These are phyloP conservation scores for Centruroides vittatus DNA, from an alignment of 1,140 invertebrate genomes.

Conservation along the genomic window DNA sequence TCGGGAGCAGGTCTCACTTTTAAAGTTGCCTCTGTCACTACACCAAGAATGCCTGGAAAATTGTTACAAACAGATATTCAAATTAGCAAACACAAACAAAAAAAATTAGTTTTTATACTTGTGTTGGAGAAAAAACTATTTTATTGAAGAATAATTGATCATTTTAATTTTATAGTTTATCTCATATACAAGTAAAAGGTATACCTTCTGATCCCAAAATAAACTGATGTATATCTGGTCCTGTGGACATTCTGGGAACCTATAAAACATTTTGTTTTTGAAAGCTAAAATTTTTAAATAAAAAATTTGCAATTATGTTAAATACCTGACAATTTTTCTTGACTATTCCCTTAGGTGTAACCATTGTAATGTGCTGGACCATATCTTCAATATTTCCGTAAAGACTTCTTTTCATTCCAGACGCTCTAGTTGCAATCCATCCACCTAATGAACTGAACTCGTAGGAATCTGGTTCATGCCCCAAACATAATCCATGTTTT, in stretches of 20 bases:
- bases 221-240: slow-evolving; percentile 90
- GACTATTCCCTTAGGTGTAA: slow-evolving; percentile 66
- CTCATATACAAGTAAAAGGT: too few relatives aligned
- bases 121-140: too few relatives aligned
- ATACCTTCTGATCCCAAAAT: slow-evolving; percentile 84
- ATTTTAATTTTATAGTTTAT: too few relatives aligned
- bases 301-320: not conserved
- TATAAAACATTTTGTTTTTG: slow-evolving; percentile 2
- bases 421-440: slow-evolving; percentile 97
- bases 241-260: slow-evolving; percentile 71
- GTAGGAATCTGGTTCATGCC: slow-evolving; percentile 95
- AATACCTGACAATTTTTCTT: slow-evolving; percentile 60
- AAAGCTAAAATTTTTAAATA: not conserved
- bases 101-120: too few relatives aligned
- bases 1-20: slow-evolving; percentile 84
- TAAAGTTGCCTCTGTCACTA: slow-evolving; percentile 83
- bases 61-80: not conserved
- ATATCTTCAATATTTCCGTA: slow-evolving; percentile 98
- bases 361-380: slow-evolving; percentile 74
- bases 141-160: too few relatives aligned
- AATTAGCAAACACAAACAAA: not conserved
- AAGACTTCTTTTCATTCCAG: slow-evolving; percentile 98
- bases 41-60: slow-evolving; percentile 77
- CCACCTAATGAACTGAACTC: slow-evolving; percentile 94
- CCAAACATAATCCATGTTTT: slow-evolving; percentile 55